These are phyloP conservation scores for Neoascia interrupta DNA, from an alignment of 2,888 invertebrate genomes.

Conservation along the genomic window DNA sequence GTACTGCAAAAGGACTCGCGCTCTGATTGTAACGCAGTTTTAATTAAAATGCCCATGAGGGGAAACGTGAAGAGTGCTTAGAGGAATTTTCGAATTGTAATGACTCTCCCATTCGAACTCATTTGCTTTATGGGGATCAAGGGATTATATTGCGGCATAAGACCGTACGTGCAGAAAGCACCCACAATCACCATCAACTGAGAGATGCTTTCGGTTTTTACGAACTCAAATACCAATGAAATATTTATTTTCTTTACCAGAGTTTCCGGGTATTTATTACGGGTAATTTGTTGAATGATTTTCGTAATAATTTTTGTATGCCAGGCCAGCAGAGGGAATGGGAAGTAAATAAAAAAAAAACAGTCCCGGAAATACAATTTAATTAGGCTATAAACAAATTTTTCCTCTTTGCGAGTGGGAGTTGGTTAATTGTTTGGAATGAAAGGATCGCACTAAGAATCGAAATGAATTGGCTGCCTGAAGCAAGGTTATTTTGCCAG, in stretches of 20 bases:
- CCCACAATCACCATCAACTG: background rate
- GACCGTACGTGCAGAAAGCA: background rate
- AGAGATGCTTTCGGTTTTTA: too few species aligned
- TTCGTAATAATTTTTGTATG: too few species aligned
- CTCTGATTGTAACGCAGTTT: background rate
- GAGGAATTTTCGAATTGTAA: too few species aligned
- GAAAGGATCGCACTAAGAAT: background rate
- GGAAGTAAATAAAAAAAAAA: too few species aligned
- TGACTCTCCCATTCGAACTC: constrained; percentile 2
- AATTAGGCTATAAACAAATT: background rate
- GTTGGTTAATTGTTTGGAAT: background rate
- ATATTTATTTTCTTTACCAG: background rate
- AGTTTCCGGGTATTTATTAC: constrained; percentile 8
- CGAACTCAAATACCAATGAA: constrained; percentile 10
- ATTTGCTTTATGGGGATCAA: background rate
- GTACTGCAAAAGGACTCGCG: too few species aligned
- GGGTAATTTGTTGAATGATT: constrained; percentile 4
- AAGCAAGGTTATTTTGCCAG: too few species aligned
- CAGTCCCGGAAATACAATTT: too few species aligned
- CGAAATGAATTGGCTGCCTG: too few species aligned
- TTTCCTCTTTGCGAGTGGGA: background rate
- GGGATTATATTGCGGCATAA: too few species aligned
- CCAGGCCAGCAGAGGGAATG: too few species aligned
- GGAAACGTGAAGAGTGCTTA: background rate
- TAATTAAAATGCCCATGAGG: background rate